Percentiles rank a stretch among this genome's conserved stretches.
Conservation (phyloP, 2,797 vertebrate species). For the Fistularia tabacaria region DNA sequence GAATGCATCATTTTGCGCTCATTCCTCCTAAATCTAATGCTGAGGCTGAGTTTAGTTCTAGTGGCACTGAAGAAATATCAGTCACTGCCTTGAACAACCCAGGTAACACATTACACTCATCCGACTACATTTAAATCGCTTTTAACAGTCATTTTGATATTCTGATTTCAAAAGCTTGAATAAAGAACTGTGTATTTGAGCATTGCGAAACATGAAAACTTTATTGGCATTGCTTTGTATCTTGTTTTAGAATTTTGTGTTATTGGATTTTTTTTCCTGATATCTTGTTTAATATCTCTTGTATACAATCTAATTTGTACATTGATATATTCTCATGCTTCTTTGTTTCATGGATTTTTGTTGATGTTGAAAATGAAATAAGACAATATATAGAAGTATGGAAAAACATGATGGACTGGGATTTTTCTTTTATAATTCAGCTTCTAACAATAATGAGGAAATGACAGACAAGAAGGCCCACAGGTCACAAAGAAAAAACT, state of each 20-base stretch:
- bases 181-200: slow-evolving; percentile 30
- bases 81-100: slow-evolving; percentile 23
- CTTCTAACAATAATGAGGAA: not conserved
- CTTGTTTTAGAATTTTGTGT: slow-evolving; percentile 82
- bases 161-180: slow-evolving; percentile 18
- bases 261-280: slow-evolving; percentile 43
- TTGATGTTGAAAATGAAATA: slow-evolving; percentile 66
- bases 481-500: slow-evolving; percentile 62
- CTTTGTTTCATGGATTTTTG: slow-evolving; percentile 79
- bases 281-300: slow-evolving; percentile 54
- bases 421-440: not conserved
- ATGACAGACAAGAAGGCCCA: slow-evolving; percentile 1
- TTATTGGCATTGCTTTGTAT: slow-evolving; percentile 59
- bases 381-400: slow-evolving; percentile 27
- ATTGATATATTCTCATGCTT: slow-evolving; percentile 68
- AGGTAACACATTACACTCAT: slow-evolving; percentile 14
- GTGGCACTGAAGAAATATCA: slow-evolving; percentile 14
- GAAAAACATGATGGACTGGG: not conserved
- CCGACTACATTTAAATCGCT: slow-evolving; percentile 24
- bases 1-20: not conserved
- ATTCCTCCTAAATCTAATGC: slow-evolving; percentile 5
- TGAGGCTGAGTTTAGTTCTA: slow-evolving; percentile 13
- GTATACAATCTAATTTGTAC: slow-evolving; percentile 66
- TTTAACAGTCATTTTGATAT: slow-evolving; percentile 27
- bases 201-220: slow-evolving; percentile 72